phyloP scores from a whole-genome alignment of 2,797 vertebrate species.

The Hoplostethus atlanticus region DNA sequence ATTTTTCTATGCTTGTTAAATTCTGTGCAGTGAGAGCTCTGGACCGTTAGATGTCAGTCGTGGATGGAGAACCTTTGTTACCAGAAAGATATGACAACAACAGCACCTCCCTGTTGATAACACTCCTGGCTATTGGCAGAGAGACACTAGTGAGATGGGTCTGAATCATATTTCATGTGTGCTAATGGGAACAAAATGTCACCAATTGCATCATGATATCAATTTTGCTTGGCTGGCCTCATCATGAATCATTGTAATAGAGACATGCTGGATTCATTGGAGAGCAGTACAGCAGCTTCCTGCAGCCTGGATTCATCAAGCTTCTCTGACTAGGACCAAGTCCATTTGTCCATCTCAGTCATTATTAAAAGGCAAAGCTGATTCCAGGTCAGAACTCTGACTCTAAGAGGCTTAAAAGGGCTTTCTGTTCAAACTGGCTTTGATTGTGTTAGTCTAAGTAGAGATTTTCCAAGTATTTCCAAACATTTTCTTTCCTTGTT shows the following conservation, averaged over 20 bases:
- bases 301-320: not conserved
- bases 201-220: not conserved
- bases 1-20: not conserved
- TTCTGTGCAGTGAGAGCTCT: slow-evolving; percentile 18
- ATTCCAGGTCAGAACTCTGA: not conserved
- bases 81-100: not conserved
- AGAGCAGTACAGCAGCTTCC: not conserved
- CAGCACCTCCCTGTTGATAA: not conserved
- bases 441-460: not conserved
- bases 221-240: not conserved
- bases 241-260: not conserved
- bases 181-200: not conserved
- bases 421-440: not conserved
- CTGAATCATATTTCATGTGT: not conserved
- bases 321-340: not conserved
- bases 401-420: not conserved
- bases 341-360: not conserved
- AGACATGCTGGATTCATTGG: not conserved
- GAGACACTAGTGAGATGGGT: not conserved
- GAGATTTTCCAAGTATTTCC: slow-evolving; percentile 5
- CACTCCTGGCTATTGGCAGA: not conserved
- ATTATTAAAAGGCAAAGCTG: not conserved
- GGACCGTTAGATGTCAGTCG: slow-evolving; percentile 68
- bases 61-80: not conserved
- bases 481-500: not conserved